Evolutionary conservation across 2,888 invertebrate species (phyloP).

Genomic region (Volucella inanis): DNA sequence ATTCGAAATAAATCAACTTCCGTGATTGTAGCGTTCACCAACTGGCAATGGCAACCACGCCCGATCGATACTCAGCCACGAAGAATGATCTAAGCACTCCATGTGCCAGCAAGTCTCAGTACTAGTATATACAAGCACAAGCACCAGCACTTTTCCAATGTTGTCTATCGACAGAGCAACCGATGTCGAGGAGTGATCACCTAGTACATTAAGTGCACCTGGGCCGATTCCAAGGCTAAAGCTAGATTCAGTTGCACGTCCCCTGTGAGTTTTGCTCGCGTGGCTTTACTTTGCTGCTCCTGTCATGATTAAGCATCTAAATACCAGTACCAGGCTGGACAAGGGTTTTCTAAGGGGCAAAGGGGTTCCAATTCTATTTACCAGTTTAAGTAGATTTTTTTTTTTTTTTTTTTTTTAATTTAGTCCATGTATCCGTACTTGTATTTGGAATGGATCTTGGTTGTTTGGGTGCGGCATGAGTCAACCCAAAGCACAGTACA

Average conservation of each 20-base stretch:
- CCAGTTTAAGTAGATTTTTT: conserved; percentile 73
- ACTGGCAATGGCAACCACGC: conserved; percentile 70
- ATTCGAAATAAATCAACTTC: conserved; percentile 75
- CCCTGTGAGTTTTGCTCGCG: conserved; percentile 54
- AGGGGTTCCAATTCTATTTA: conserved; percentile 62
- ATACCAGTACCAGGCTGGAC: conserved; percentile 29
- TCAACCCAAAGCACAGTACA: conserved; percentile 65
- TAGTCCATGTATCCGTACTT: conserved; percentile 36
- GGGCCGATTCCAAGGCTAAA: conserved; percentile 68
- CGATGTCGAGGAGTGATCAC: conserved; percentile 16
- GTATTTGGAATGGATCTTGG: conserved; percentile 47
- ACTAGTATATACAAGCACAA: conserved; percentile 7
- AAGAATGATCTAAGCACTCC: conserved; percentile 45
- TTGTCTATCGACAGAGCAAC: conserved; percentile 52
- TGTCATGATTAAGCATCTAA: conserved; percentile 72
- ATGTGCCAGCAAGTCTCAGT: conserved; percentile 25
- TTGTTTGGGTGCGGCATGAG: conserved; percentile 72
- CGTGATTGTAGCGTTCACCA: conserved; percentile 69
- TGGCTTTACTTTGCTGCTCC: conserved; percentile 62
- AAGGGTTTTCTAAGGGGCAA: not conserved
- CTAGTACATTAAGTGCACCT: conserved; percentile 55
- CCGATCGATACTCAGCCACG: conserved; percentile 49
- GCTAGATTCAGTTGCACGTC: conserved; percentile 48
- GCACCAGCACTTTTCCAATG: conserved; percentile 13
- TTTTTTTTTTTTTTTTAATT: conserved; percentile 13